Evolutionary conservation across 1,140 invertebrate species (phyloP), one percentile per base, ranked within the genome.

Genomic region (Drosophila elegans): DNA sequence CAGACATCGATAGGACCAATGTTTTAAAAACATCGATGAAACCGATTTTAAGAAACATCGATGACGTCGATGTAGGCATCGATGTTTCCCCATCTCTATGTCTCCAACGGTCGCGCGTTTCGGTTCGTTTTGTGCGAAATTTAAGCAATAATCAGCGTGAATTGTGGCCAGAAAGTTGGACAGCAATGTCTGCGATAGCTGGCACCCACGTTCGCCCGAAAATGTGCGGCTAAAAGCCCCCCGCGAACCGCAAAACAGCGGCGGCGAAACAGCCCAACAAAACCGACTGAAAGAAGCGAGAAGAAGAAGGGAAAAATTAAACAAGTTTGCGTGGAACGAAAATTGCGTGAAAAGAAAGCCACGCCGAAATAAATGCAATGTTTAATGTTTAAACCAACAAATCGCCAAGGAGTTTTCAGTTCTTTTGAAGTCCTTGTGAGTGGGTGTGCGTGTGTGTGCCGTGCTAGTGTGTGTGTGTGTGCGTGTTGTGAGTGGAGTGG

Each of bases 321-420:
- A 88, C 79, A 76, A 86, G 79, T 88, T 88, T 88, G 49, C 45
- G 61, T 56, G 68, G 80, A 74, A 52, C 56, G 64, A 74, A 73
- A 79, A 72, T 56, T 54, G 76, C 60, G 66, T 79, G 52, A 77
- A 80, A 76, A 79, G 53, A 42, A 39, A 57, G 49, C 27, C 27
- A 27, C 45, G 64, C 38, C 36, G 53, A 36, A n/a, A n/a, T 39
- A 42, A 52, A 54, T 64, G 56, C 61, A 88, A 68, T 74, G 59
- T 62, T 78, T 64, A 48, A 61, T 56, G 81, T 66, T 57, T 76
- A 72, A 53, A 61, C 45, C 78, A 78, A 78, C 78, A 78, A 78
- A 76, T 34, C 2, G 36, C 25, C 32, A 61, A 63, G 71, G 39
- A 64, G 62, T 61, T 44, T n/a, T 12, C 3, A 4, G 72, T 76